Percentiles rank a stretch among this genome's conserved stretches.
Evolutionary conservation across 2,888 invertebrate genomes (phyloP).

Genomic region (Pseudanteris insignis): DNA sequence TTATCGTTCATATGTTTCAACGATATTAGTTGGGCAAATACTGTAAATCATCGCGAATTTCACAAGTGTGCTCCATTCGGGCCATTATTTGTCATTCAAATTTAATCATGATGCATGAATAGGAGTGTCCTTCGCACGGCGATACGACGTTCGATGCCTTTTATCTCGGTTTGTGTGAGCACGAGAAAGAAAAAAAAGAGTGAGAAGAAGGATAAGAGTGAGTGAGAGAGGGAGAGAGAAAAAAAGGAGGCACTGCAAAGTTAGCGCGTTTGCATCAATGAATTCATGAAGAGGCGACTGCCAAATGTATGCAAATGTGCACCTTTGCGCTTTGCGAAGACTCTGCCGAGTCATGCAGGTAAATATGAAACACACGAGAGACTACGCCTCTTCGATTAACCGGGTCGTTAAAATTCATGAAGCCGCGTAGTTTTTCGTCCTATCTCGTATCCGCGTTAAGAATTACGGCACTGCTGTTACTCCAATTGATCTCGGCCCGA

Average conservation of each 20-base stretch:
- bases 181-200: not conserved
- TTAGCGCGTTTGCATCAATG: constrained; percentile 23
- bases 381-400: constrained; percentile 40
- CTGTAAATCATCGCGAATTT: constrained; percentile 26
- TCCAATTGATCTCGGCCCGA: not conserved
- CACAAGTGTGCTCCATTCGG: constrained; percentile 5
- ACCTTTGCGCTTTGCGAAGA: constrained; percentile 21
- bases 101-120: constrained; percentile 28
- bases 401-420: constrained; percentile 37
- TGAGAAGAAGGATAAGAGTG: no score
- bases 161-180: constrained; percentile 12
- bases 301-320: constrained; percentile 44
- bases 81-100: constrained; percentile 32
- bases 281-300: constrained; percentile 34
- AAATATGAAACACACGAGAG: constrained; percentile 28
- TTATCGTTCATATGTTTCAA: constrained; percentile 2
- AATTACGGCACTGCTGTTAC: not conserved
- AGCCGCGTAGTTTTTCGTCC: constrained; percentile 16
- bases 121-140: constrained; percentile 22
- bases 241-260: constrained; percentile 3
- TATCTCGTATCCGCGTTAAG: constrained; percentile 11
- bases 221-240: not conserved
- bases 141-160: constrained; percentile 6
- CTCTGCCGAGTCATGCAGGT: constrained; percentile 31
- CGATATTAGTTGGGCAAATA: constrained; percentile 21